Conservation (phyloP, 92 coral and sea anemone species). For the Siderastrea radians region DNA sequence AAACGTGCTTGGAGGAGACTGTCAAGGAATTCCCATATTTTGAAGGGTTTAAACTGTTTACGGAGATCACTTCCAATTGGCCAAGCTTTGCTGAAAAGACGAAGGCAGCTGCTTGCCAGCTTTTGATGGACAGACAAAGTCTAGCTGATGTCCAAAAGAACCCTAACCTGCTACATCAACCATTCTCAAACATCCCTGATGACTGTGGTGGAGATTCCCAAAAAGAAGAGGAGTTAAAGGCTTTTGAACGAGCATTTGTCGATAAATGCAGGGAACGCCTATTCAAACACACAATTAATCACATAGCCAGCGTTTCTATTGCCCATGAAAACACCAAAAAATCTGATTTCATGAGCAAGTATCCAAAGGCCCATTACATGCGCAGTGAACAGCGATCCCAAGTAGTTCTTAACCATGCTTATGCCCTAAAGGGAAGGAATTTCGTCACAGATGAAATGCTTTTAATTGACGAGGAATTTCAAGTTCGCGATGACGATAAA, state of each 20-base stretch:
- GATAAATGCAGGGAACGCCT: conserved; percentile 22
- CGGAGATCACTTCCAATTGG: not conserved
- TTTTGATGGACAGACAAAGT: not conserved
- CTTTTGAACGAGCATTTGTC: conserved; percentile 9
- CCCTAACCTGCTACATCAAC: conserved; percentile 16
- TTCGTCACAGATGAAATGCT: conserved; percentile 57
- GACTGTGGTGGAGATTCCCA: conserved; percentile 39
- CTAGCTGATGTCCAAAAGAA: conserved; percentile 9
- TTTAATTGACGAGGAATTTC: conserved; percentile 20
- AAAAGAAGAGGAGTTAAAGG: conserved; percentile 6
- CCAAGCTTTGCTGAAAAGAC: conserved; percentile 39
- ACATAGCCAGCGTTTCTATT: conserved; percentile 54
- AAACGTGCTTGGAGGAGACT: conserved; percentile 40
- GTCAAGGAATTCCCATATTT: conserved; percentile 12
- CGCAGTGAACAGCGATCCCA: conserved; percentile 44
- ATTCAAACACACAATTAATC: conserved; percentile 5
- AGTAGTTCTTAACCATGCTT: conserved; percentile 47
- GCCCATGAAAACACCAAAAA: conserved; percentile 31
- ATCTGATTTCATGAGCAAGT: conserved; percentile 12
- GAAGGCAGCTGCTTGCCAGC: not conserved
- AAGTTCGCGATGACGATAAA: not conserved
- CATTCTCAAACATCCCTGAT: conserved; percentile 15
- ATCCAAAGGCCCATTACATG: conserved; percentile 13
- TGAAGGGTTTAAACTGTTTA: not conserved
- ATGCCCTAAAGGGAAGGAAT: conserved; percentile 44